These are phyloP conservation scores for Cistogaster globosa DNA, from an alignment of 2,888 invertebrate species.

Conservation along the genomic window DNA sequence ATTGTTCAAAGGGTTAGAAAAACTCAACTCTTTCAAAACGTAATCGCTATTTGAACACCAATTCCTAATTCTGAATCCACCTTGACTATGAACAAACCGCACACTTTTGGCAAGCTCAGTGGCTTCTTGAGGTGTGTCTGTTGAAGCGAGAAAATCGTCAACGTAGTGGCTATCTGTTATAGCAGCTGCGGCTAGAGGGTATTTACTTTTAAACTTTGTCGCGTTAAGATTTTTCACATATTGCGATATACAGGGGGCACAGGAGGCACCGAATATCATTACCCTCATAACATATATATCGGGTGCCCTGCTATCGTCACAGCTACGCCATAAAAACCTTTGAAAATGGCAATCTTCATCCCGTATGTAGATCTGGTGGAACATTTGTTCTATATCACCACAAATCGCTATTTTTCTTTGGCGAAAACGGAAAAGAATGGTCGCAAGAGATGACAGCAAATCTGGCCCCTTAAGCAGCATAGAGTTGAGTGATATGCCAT, in stretches of 20 bases:
- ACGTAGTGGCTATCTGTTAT: slow-evolving; percentile 38
- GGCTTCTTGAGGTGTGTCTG: slow-evolving; percentile 24
- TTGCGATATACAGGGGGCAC: slow-evolving; percentile 44
- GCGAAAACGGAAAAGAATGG: slow-evolving; percentile 78
- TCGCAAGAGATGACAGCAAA: slow-evolving; percentile 75
- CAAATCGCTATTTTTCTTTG: slow-evolving; percentile 74
- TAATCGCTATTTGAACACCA: slow-evolving; percentile 17
- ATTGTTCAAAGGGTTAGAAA: neutral
- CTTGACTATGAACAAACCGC: slow-evolving; percentile 30
- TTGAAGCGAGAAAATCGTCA: slow-evolving; percentile 37
- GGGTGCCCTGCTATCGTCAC: slow-evolving; percentile 14
- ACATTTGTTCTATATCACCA: slow-evolving; percentile 45
- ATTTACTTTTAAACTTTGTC: neutral
- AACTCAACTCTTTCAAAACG: slow-evolving; percentile 5
- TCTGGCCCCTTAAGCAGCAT: slow-evolving; percentile 74
- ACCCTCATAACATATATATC: slow-evolving; percentile 24
- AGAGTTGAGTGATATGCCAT: slow-evolving; percentile 74
- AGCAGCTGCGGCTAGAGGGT: slow-evolving; percentile 23
- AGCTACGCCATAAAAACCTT: too few species aligned
- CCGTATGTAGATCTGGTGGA: slow-evolving; percentile 64
- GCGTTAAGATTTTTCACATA: slow-evolving; percentile 42
- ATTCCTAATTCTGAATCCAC: slow-evolving; percentile 40
- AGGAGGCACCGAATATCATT: slow-evolving; percentile 34
- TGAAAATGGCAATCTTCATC: neutral
- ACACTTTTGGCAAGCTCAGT: slow-evolving; percentile 6